These are phyloP conservation scores for Scaptomyza parva DNA, from an alignment of 2,888 invertebrate species.

Conservation along the genomic window DNA sequence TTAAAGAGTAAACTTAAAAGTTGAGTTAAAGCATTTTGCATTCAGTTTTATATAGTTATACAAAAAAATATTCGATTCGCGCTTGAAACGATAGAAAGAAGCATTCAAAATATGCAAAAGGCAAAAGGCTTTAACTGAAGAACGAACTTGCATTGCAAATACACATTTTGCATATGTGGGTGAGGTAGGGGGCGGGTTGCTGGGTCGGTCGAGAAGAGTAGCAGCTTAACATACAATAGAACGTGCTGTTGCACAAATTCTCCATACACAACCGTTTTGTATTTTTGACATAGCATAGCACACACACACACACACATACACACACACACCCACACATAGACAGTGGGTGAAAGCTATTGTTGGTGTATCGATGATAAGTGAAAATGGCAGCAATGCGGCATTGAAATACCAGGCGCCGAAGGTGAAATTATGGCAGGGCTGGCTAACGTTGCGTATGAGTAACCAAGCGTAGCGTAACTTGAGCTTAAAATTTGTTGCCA, in stretches of 20 bases:
- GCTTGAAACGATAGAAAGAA: slow-evolving; percentile 24
- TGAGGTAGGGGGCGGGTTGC: not conserved
- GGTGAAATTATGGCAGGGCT: slow-evolving; percentile 44
- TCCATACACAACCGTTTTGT: slow-evolving; percentile 10
- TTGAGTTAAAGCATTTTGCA: no score
- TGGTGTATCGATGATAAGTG: slow-evolving; percentile 51
- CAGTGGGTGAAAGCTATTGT: slow-evolving; percentile 1
- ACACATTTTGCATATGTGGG: not conserved
- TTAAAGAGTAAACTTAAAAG: no score
- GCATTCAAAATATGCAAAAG: slow-evolving; percentile 4
- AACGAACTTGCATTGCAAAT: slow-evolving; percentile 2
- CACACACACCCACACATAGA: not conserved
- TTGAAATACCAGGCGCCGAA: slow-evolving; percentile 34
- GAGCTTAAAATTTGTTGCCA: slow-evolving; percentile 43
- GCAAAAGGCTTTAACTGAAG: not conserved
- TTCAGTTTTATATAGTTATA: no score
- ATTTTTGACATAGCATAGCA: slow-evolving; percentile 1
- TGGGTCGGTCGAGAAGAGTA: not conserved
- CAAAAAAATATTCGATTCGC: no score
- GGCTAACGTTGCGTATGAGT: slow-evolving; percentile 51
- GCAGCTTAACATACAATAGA: slow-evolving; percentile 21
- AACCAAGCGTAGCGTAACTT: slow-evolving; percentile 53
- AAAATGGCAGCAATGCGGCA: slow-evolving; percentile 42
- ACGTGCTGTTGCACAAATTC: slow-evolving; percentile 33
- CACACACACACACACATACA: not conserved